Percentiles rank a stretch among this genome's conserved stretches.
phyloP scores from a whole-genome alignment of 2,797 vertebrate species.

The Pogoniulus pusillus region DNA sequence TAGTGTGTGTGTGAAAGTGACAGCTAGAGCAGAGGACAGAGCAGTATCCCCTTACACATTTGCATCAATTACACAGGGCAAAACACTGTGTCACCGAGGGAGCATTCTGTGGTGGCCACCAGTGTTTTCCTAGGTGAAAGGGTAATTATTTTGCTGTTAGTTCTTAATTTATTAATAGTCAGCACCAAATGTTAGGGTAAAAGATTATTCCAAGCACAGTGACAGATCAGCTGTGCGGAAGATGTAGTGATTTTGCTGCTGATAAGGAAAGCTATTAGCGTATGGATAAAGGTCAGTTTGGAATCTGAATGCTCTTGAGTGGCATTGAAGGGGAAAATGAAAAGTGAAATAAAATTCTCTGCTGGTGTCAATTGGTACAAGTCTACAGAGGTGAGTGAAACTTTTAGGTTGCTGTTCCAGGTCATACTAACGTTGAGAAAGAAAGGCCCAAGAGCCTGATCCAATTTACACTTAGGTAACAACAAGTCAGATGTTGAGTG shows the following conservation, averaged over 20 bases:
- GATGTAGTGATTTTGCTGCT: constrained; percentile 36
- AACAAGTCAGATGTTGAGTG: not conserved
- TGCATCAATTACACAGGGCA: constrained; percentile 68
- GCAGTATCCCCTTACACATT: constrained; percentile 52
- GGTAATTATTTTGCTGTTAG: constrained; percentile 75
- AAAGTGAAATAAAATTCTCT: not conserved
- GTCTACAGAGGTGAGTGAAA: not conserved
- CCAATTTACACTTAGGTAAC: not conserved
- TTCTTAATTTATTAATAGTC: constrained; percentile 78
- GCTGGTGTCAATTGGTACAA: not conserved
- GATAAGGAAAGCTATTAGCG: constrained; percentile 66
- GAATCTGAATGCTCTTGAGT: not conserved
- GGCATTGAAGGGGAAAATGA: constrained; percentile 17
- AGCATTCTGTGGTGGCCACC: constrained; percentile 59
- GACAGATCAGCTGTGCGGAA: constrained; percentile 67
- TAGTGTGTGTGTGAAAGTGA: constrained; percentile 57
- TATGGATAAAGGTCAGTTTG: constrained; percentile 53
- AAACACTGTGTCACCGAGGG: constrained; percentile 59
- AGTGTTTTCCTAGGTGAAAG: constrained; percentile 77
- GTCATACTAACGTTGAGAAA: not conserved
- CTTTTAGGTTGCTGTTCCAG: not conserved
- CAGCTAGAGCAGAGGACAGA: constrained; percentile 59
- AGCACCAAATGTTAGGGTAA: constrained; percentile 69
- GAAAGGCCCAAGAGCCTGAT: not conserved
- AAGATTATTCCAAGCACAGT: constrained; percentile 71